Evolutionary conservation across 2,888 invertebrate genomes (phyloP), one percentile per base, ranked within the genome.

Genomic region (Amaurobius ferox): DNA sequence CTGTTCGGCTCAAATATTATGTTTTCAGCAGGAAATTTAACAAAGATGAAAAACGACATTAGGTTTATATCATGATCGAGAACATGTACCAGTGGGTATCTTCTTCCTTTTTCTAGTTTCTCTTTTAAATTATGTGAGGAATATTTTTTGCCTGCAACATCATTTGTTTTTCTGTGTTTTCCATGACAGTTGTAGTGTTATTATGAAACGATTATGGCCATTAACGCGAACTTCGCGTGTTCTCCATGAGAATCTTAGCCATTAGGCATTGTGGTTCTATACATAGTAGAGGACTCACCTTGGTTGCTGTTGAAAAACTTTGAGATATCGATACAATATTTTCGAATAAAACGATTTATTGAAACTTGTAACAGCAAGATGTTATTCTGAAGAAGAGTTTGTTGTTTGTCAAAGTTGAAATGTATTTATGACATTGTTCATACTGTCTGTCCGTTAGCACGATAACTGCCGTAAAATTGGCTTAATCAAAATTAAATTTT

Each of bases 171-270:
- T 16, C 23, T 19, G 2, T 55, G 19, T 55, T 55, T 55, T 5
- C 1, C 23, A 6, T 7, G 16, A 16, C 9, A 44, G 44, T 44
- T 7, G 2, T 16, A 16, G 44, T 16, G 16, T 44, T 44, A 44
- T 44, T 44, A 44, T 16, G 23, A 23, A 23, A 55, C 19, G 23
- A 1, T 23, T 3, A 23, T 1, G 55, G 23, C 2, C 55, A 55
- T 55, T 55, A 55, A 55, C 23, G 19, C 23, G 55, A 23, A 55
- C 23, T 55, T 55, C 16, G 55, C 55, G 55, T 55, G 55, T 55
- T 23, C 1, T 16, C 9, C 16, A 16, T 7, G 16, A 9, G 44
- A 2, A 2, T 2, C n/a, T 44, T 16, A 16, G 16, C 16, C 2
- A 7, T 16, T 16, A 16, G 9, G 13, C 11, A 5, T 11, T 35